Conservation (phyloP, 2,797 vertebrate genomes). For the Lagorchestes hirsutus region DNA sequence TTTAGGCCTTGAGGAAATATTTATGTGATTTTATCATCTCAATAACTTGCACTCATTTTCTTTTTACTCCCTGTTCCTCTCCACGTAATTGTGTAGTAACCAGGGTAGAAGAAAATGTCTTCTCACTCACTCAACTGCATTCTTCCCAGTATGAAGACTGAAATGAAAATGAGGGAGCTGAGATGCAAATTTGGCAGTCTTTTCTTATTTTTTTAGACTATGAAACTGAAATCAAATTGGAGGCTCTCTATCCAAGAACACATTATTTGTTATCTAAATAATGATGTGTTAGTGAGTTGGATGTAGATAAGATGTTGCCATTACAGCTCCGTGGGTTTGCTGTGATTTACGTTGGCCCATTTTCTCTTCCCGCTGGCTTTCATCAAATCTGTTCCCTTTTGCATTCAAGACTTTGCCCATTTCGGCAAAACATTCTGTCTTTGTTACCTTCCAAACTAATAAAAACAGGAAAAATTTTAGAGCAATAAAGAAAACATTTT, state of each 20-base stretch:
- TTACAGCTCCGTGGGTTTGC: slow-evolving; percentile 52
- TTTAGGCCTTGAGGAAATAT: slow-evolving; percentile 42
- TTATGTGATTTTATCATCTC: slow-evolving; percentile 35
- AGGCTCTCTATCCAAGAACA: slow-evolving; percentile 60
- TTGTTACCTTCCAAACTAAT: slow-evolving; percentile 34
- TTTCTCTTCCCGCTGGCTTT: slow-evolving; percentile 29
- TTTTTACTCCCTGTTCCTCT: slow-evolving; percentile 50
- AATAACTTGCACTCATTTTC: slow-evolving; percentile 68
- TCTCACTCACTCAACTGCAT: slow-evolving; percentile 50
- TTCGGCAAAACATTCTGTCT: slow-evolving; percentile 29
- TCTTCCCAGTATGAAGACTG: slow-evolving; percentile 53
- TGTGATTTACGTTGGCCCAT: slow-evolving; percentile 60
- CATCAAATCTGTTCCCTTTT: slow-evolving; percentile 15
- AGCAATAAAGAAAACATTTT: slow-evolving; percentile 33
- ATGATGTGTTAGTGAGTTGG: slow-evolving; percentile 72
- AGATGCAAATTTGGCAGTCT: slow-evolving; percentile 62
- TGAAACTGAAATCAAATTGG: slow-evolving; percentile 73
- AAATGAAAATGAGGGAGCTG: slow-evolving; percentile 72
- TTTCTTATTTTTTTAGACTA: slow-evolving; percentile 75
- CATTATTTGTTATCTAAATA: slow-evolving; percentile 80
- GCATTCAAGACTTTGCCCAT: slow-evolving; percentile 12
- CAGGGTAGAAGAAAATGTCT: slow-evolving; percentile 66
- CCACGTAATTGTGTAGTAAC: slow-evolving; percentile 68
- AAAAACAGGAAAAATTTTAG: slow-evolving; percentile 38
- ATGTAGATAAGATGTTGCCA: slow-evolving; percentile 70